phyloP scores from a whole-genome alignment of 2,797 vertebrate genomes.

The Artibeus lituratus region DNA sequence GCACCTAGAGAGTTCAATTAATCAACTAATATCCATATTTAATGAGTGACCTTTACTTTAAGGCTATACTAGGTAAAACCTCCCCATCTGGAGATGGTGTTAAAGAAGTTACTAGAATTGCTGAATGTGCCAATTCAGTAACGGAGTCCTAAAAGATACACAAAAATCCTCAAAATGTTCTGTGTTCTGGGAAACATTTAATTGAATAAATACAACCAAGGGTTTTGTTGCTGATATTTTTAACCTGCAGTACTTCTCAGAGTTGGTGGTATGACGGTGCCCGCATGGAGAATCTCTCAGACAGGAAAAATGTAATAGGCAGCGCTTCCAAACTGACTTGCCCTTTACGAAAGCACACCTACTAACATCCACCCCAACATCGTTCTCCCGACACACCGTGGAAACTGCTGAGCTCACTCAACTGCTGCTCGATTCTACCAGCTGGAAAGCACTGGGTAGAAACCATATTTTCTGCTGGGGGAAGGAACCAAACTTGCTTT shows the following conservation, averaged over 20 bases:
- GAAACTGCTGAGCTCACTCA: conserved; percentile 37
- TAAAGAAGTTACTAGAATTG: not conserved
- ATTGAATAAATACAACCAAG: not conserved
- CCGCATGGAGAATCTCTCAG: not conserved
- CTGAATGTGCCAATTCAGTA: not conserved
- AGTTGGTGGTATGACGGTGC: not conserved
- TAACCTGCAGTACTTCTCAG: not conserved
- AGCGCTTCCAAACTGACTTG: not conserved
- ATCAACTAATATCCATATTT: not conserved
- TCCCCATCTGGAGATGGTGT: not conserved
- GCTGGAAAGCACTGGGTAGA: not conserved
- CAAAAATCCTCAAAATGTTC: not conserved
- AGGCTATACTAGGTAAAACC: not conserved
- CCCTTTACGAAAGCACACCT: conserved; percentile 28
- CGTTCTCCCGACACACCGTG: not conserved
- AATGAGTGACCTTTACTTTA: not conserved
- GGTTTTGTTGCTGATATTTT: not conserved
- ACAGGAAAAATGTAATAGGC: not conserved
- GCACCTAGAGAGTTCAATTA: not conserved
- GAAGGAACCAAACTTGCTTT: conserved; percentile 24
- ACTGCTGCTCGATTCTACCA: conserved; percentile 28
- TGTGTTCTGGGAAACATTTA: not conserved
- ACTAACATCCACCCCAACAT: not conserved
- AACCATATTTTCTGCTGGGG: not conserved
- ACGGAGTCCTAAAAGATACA: not conserved